phyloP scores from a whole-genome alignment of 2,797 vertebrate species.

The Megaceryle alcyon region DNA sequence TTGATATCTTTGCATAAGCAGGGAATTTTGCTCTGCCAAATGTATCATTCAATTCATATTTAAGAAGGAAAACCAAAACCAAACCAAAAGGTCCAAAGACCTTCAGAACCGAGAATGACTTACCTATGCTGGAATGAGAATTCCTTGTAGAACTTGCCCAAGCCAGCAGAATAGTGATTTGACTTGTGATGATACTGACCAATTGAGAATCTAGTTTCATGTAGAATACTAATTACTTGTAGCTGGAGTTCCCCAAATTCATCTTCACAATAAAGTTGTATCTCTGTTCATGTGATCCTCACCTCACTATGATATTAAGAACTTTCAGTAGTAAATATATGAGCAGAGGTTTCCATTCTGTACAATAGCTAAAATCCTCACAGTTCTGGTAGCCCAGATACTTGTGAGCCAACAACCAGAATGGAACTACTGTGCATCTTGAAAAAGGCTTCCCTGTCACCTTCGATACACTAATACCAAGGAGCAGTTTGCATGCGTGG shows the following conservation, averaged over 20 bases:
- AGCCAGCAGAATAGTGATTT: neutral
- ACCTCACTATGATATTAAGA: fast-evolving
- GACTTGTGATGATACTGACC: neutral
- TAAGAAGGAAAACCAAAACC: neutral
- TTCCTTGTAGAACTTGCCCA: neutral
- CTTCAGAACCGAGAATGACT: neutral
- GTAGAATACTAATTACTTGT: neutral
- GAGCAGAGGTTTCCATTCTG: neutral
- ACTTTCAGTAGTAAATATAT: neutral
- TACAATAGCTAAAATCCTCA: neutral
- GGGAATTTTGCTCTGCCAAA: neutral
- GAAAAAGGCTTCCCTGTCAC: neutral
- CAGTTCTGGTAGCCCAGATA: neutral
- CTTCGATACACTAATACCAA: neutral
- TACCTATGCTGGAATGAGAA: neutral
- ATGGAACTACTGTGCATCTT: neutral
- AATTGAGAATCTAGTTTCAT: neutral
- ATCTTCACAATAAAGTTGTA: neutral
- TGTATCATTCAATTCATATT: neutral
- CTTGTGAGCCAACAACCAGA: neutral
- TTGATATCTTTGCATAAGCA: neutral
- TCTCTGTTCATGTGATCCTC: neutral
- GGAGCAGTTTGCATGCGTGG: fast-evolving
- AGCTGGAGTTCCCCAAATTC: neutral
- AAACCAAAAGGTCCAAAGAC: neutral